A percentile compares a stretch with the other conserved stretches of the same genome.
Conservation (phyloP, 2,888 invertebrate genomes). For the Scaptomyza tumidula region DNA sequence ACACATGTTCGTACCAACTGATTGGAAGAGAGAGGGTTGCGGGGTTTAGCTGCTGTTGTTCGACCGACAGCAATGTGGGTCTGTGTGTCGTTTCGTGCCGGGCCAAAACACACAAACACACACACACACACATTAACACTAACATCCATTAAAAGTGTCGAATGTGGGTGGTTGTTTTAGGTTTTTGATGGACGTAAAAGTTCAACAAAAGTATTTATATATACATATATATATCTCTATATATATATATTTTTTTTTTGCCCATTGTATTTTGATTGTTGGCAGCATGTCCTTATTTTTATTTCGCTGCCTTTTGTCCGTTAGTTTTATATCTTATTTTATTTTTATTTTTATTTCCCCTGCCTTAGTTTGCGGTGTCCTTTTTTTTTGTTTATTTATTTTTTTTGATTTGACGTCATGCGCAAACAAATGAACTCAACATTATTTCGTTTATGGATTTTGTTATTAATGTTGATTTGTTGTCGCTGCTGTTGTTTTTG, state of each 20-base stretch:
- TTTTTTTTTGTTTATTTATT: background rate
- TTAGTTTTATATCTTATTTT: slow-evolving; percentile 9
- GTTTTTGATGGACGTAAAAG: slow-evolving; percentile 39
- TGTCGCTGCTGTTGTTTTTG: slow-evolving; percentile 12
- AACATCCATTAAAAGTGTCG: slow-evolving; percentile 41
- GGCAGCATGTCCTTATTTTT: slow-evolving; percentile 47
- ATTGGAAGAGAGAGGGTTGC: background rate
- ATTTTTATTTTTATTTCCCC: slow-evolving; percentile 18
- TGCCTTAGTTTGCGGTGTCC: background rate
- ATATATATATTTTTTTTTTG: slow-evolving; percentile 10
- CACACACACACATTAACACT: background rate
- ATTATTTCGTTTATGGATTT: slow-evolving; percentile 80
- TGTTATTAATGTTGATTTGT: slow-evolving; percentile 73
- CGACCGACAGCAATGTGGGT: slow-evolving; percentile 57
- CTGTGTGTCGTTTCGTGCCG: slow-evolving; percentile 66
- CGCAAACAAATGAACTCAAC: slow-evolving; percentile 74
- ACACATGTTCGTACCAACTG: slow-evolving; percentile 68
- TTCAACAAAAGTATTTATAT: slow-evolving; percentile 52
- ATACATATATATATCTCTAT: no score
- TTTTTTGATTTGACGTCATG: slow-evolving; percentile 65
- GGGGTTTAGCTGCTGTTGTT: background rate
- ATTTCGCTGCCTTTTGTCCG: background rate
- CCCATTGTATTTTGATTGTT: slow-evolving; percentile 63
- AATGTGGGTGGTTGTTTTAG: slow-evolving; percentile 9
- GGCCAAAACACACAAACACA: slow-evolving; percentile 22